Evolutionary conservation across 1,140 invertebrate genomes (phyloP).

Genomic region (Apis dorsata): DNA sequence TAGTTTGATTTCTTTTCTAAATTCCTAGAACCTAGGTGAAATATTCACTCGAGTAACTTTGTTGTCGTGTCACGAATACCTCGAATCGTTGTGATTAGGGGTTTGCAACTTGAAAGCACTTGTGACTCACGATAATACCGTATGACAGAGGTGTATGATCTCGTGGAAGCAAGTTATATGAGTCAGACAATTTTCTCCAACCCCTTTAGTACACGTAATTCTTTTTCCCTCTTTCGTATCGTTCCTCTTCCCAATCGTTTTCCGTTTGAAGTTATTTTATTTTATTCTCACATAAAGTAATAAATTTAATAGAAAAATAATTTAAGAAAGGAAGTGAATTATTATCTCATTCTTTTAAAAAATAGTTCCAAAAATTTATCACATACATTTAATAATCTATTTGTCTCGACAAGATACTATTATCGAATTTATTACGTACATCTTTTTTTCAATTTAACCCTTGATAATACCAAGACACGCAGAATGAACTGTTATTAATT

Average conservation of each 20-base stretch:
- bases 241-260: neutral
- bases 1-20: neutral
- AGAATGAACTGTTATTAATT: too few species aligned
- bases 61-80: neutral
- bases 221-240: neutral
- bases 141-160: neutral
- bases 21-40: neutral
- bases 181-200: constrained; percentile 23
- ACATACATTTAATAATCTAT: too few species aligned
- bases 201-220: neutral
- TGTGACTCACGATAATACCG: neutral
- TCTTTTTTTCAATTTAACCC: too few species aligned
- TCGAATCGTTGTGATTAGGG: constrained; percentile 9
- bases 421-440: too few species aligned
- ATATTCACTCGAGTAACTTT: neutral
- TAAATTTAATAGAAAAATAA: too few species aligned
- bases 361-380: too few species aligned
- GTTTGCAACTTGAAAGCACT: neutral
- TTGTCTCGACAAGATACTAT: too few species aligned
- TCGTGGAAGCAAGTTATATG: neutral
- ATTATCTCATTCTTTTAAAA: too few species aligned
- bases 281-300: too few species aligned
- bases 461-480: too few species aligned
- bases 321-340: too few species aligned
- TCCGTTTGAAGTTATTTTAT: too few species aligned